A percentile compares a stretch with the other conserved stretches of the same genome.
These are phyloP conservation scores for Alectoris magna DNA, from an alignment of 2,797 vertebrate species.

Conservation along the genomic window DNA sequence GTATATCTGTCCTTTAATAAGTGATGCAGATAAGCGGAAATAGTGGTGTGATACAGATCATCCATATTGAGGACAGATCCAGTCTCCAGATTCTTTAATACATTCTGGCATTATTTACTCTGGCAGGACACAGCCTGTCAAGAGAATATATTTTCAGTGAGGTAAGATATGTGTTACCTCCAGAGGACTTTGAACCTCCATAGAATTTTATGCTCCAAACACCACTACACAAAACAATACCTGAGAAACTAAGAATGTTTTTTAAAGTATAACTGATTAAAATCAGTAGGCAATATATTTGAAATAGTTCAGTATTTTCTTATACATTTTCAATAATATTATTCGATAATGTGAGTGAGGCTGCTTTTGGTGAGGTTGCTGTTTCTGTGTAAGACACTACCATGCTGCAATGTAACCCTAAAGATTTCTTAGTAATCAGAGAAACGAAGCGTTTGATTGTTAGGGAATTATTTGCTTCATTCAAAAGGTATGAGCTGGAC, in stretches of 20 bases:
- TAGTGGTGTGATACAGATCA: constrained; percentile 11
- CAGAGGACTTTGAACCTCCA: constrained; percentile 30
- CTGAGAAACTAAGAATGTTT: constrained; percentile 5
- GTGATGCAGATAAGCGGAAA: not conserved
- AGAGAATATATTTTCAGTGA: constrained; percentile 34
- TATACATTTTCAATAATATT: not conserved
- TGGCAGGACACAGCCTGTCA: constrained; percentile 47
- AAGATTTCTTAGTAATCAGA: not conserved
- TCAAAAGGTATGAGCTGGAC: not conserved
- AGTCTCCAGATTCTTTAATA: constrained; percentile 20
- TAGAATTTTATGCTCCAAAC: constrained; percentile 17
- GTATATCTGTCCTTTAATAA: not conserved
- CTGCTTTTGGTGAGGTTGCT: not conserved
- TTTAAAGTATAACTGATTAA: not conserved
- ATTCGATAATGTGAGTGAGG: not conserved
- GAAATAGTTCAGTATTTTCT: not conserved
- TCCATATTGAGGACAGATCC: not conserved
- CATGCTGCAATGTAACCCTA: not conserved
- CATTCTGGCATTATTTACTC: constrained; percentile 31
- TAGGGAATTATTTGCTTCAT: not conserved
- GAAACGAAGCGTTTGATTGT: constrained; percentile 9
- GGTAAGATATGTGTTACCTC: constrained; percentile 10
- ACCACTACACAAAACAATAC: not conserved
- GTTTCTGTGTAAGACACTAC: not conserved
- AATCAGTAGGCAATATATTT: not conserved